Evolutionary conservation across 92 coral and sea anemone genomes (phyloP).

Genomic region (Zoanthus gigantus): DNA sequence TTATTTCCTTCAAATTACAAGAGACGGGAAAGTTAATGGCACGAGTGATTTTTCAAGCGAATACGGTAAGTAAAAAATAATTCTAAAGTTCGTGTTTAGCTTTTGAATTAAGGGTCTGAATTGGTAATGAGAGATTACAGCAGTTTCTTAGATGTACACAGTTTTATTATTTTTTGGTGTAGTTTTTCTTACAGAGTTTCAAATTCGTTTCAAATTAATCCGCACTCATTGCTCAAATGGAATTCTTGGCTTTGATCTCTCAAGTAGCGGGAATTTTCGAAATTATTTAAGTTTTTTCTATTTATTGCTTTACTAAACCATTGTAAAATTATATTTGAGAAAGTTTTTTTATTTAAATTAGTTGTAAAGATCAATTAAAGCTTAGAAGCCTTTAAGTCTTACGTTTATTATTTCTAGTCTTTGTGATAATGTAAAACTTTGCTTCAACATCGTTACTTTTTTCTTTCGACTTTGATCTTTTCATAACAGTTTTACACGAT

Average conservation of each 20-base stretch:
- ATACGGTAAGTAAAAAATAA: slow-evolving; percentile 1
- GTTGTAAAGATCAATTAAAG: background rate
- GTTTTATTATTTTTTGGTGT: background rate
- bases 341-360: background rate
- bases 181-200: background rate
- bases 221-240: background rate
- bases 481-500: background rate
- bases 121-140: background rate
- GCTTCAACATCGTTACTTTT: background rate
- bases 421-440: background rate
- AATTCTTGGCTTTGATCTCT: background rate
- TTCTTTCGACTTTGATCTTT: background rate
- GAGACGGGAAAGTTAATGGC: slow-evolving; percentile 23
- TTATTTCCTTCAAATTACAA: slow-evolving; percentile 10
- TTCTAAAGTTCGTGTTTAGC: background rate
- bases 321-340: background rate
- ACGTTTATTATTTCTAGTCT: background rate
- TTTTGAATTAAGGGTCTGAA: background rate
- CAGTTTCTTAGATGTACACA: background rate
- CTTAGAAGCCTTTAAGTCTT: background rate
- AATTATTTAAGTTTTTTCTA: background rate
- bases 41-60: background rate
- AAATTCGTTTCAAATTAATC: background rate
- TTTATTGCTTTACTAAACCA: background rate
- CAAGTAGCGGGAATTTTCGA: background rate